Conservation (phyloP, 2,888 invertebrate species). For the Cantharis nigra region DNA sequence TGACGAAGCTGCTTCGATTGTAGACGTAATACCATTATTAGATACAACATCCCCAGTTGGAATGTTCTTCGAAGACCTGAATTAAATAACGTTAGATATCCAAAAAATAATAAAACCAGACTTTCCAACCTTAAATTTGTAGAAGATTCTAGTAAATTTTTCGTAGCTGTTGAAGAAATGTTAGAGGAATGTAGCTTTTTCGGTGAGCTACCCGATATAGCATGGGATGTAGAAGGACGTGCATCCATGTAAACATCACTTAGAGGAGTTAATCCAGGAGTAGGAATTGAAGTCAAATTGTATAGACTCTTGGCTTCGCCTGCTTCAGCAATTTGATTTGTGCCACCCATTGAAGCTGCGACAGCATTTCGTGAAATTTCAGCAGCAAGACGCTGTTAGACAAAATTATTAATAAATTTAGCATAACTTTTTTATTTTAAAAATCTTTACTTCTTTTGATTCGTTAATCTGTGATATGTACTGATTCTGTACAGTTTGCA, state of each 20-base stretch:
- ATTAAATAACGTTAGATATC: not conserved
- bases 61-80: slow-evolving; percentile 9
- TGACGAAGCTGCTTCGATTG: slow-evolving; percentile 38
- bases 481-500: slow-evolving; percentile 80
- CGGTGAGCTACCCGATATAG: not conserved
- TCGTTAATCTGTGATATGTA: slow-evolving; percentile 81
- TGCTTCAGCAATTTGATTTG: slow-evolving; percentile 35
- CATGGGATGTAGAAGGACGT: slow-evolving; percentile 15
- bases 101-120: not conserved
- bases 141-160: slow-evolving; percentile 6
- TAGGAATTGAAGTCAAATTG: slow-evolving; percentile 34
- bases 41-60: slow-evolving; percentile 2
- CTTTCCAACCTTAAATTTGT: slow-evolving; percentile 1
- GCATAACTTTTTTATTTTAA: not conserved
- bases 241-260: slow-evolving; percentile 2
- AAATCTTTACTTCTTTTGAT: slow-evolving; percentile 71
- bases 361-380: slow-evolving; percentile 72
- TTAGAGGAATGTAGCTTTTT: slow-evolving; percentile 10
- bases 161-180: slow-evolving; percentile 6
- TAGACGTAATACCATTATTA: slow-evolving; percentile 8
- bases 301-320: slow-evolving; percentile 46
- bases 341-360: slow-evolving; percentile 57
- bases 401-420: not conserved
- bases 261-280: slow-evolving; percentile 20
- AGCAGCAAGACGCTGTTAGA: slow-evolving; percentile 63